phyloP scores from a whole-genome alignment of 64 coral and sea anemone species.

The Hydrozoanthus tunicans region DNA sequence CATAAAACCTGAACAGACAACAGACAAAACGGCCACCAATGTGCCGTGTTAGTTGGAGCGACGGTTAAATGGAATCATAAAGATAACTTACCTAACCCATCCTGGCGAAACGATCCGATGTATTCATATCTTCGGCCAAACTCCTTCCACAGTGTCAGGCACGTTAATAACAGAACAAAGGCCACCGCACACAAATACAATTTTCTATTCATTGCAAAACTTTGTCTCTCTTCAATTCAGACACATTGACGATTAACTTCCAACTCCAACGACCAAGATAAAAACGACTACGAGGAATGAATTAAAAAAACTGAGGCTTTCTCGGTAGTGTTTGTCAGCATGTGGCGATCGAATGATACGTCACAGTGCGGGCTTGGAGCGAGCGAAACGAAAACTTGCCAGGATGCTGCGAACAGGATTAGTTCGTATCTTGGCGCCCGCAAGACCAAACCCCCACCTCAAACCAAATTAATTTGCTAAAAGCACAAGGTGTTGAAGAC shows the following conservation, averaged over 20 bases:
- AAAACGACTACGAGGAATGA: not conserved
- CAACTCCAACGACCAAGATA: not conserved
- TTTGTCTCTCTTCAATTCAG: not conserved
- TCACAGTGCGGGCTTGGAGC: not conserved
- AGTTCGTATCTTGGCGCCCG: conserved; percentile 26
- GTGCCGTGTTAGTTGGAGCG: not conserved
- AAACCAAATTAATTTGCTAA: conserved; percentile 55
- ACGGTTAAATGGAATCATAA: not conserved
- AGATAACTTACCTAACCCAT: conserved; percentile 1
- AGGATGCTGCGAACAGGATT: conserved; percentile 4
- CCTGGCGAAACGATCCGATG: conserved; percentile 13
- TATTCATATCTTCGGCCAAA: conserved; percentile 10
- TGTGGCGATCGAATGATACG: not conserved
- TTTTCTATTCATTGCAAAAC: conserved; percentile 32
- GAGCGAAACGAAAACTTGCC: conserved; percentile 29
- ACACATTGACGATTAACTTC: not conserved
- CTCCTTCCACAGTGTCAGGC: conserved; percentile 41
- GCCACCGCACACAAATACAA: conserved; percentile 22
- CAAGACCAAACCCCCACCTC: conserved; percentile 24
- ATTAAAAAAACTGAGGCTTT: not conserved
- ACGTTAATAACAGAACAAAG: not conserved
- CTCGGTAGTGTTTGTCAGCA: not conserved
- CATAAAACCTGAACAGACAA: not conserved
- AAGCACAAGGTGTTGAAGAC: conserved; percentile 41
- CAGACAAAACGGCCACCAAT: not conserved